Conservation (phyloP, 2,113 vertebrate species). For the Parus major region DNA sequence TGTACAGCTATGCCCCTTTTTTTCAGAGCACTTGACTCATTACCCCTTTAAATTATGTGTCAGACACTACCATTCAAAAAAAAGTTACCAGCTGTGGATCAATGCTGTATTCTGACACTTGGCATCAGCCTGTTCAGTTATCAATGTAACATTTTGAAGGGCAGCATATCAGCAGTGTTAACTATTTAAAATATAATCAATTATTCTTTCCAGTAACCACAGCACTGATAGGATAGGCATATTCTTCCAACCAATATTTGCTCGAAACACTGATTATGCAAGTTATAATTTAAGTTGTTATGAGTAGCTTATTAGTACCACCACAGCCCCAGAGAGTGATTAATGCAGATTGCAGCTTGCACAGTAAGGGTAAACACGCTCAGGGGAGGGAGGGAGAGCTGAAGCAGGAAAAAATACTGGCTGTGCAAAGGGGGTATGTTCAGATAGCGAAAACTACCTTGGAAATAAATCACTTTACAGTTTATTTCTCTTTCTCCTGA, state of each 20-base stretch:
- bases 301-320: not conserved
- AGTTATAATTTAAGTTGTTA: not conserved
- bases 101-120: not conserved
- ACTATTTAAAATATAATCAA: not conserved
- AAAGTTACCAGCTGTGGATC: not conserved
- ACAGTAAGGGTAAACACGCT: not conserved
- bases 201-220: not conserved
- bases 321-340: not conserved
- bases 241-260: not conserved
- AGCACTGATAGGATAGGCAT: not conserved
- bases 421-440: accelerated
- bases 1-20: not conserved
- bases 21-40: not conserved
- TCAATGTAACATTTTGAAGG: not conserved
- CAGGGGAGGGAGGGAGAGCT: not conserved
- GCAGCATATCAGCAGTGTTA: not conserved
- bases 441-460: accelerated
- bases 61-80: not conserved
- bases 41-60: not conserved
- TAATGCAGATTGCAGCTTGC: not conserved
- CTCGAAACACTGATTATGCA: not conserved
- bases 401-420: not conserved
- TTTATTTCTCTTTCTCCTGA: not conserved
- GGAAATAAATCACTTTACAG: not conserved
- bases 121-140: not conserved